Evolutionary conservation across 2,888 invertebrate species (phyloP).

Genomic region (Leptopilina myrica): DNA sequence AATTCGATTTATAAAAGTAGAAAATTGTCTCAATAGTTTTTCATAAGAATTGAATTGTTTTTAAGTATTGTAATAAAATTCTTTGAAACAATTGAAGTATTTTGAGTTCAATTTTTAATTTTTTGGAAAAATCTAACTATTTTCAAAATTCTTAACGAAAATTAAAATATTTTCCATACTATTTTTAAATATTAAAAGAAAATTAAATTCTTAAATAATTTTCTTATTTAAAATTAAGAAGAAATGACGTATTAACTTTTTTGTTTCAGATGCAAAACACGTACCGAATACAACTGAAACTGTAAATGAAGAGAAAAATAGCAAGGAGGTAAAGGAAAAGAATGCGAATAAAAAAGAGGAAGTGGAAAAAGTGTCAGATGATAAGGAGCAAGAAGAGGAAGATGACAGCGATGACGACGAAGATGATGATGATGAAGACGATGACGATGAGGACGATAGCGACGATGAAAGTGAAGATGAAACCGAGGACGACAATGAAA

Average conservation of each 20-base stretch:
- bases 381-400: background rate
- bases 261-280: background rate
- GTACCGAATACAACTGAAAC: background rate
- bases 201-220: no score
- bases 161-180: no score
- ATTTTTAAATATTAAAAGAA: no score
- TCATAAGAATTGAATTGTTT: no score
- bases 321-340: background rate
- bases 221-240: no score
- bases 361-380: conserved; percentile 6
- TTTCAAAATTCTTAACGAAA: no score
- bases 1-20: no score
- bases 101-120: no score
- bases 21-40: no score
- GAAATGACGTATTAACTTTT: background rate
- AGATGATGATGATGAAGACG: conserved; percentile 46
- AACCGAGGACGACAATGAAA: background rate
- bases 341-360: background rate
- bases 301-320: conserved; percentile 1
- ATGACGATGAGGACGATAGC: conserved; percentile 23
- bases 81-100: no score
- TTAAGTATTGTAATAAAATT: no score
- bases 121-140: no score
- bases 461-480: conserved; percentile 46
- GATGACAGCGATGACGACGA: conserved; percentile 40